Evolutionary conservation across 2,113 vertebrate species (phyloP).

Genomic region (Proteles cristata): DNA sequence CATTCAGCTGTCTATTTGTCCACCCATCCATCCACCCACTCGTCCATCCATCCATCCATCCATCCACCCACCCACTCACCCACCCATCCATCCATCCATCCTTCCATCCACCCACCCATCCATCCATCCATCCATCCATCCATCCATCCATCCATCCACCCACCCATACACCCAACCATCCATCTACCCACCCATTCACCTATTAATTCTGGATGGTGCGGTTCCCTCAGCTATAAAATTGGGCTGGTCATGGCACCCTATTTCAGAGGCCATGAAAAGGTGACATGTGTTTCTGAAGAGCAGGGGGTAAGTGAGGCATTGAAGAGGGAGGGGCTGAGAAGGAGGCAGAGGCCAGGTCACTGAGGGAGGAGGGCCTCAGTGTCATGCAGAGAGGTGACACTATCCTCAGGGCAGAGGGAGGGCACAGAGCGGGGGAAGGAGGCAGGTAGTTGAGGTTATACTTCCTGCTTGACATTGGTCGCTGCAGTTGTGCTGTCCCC

Average conservation of each 20-base stretch:
- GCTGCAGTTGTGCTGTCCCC: accelerated
- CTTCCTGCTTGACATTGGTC: background rate
- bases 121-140: too few relatives aligned
- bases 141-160: background rate
- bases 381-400: background rate
- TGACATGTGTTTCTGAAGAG: background rate
- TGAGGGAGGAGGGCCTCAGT: too few relatives aligned
- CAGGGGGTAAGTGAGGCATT: background rate
- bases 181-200: background rate
- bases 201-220: too few relatives aligned
- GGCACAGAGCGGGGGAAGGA: background rate
- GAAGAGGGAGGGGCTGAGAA: background rate
- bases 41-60: background rate
- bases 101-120: too few relatives aligned
- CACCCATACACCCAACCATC: background rate
- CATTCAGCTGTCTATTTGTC: accelerated
- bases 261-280: too few relatives aligned
- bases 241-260: too few relatives aligned
- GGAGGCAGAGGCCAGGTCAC: background rate
- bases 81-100: background rate
- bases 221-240: too few relatives aligned
- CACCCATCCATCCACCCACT: accelerated
- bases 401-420: background rate
- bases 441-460: accelerated
- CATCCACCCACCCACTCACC: too few relatives aligned